Percentiles rank a stretch among this genome's conserved stretches.
phyloP scores from a whole-genome alignment of 2,797 vertebrate genomes.

The Trematomus bernacchii region DNA sequence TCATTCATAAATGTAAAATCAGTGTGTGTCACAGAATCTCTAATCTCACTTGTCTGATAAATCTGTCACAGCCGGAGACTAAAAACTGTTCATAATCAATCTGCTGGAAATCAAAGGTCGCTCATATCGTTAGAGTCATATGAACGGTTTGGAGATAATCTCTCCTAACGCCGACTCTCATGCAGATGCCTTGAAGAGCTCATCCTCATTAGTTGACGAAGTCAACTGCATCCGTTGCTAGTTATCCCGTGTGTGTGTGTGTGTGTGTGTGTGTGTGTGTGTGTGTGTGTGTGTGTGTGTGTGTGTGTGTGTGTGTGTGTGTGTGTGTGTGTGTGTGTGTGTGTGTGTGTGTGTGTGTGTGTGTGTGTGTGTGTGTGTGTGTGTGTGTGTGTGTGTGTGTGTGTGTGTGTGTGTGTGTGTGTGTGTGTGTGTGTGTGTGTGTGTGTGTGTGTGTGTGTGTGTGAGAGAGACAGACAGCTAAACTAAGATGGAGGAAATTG shows the following conservation, averaged over 20 bases:
- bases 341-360: not conserved
- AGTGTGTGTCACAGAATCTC: constrained; percentile 36
- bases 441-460: not conserved
- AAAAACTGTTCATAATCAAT: constrained; percentile 49
- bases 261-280: not conserved
- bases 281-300: not conserved
- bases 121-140: constrained; percentile 46
- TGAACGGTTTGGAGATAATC: constrained; percentile 60
- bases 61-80: constrained; percentile 25
- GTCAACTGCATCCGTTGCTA: constrained; percentile 54
- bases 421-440: not conserved
- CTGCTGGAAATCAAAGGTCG: constrained; percentile 57
- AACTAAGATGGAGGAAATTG: constrained; percentile 69
- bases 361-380: fast-evolving
- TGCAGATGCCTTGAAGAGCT: constrained; percentile 67
- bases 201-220: constrained; percentile 70
- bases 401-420: not conserved
- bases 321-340: not conserved
- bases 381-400: not conserved
- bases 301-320: not conserved
- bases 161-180: constrained; percentile 50
- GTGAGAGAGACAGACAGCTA: constrained; percentile 24
- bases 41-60: constrained; percentile 25
- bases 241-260: constrained; percentile 6
- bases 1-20: constrained; percentile 43